Evolutionary conservation across 2,797 vertebrate species (phyloP), one percentile per base, ranked within the genome.

Genomic region (Liasis olivaceus): DNA sequence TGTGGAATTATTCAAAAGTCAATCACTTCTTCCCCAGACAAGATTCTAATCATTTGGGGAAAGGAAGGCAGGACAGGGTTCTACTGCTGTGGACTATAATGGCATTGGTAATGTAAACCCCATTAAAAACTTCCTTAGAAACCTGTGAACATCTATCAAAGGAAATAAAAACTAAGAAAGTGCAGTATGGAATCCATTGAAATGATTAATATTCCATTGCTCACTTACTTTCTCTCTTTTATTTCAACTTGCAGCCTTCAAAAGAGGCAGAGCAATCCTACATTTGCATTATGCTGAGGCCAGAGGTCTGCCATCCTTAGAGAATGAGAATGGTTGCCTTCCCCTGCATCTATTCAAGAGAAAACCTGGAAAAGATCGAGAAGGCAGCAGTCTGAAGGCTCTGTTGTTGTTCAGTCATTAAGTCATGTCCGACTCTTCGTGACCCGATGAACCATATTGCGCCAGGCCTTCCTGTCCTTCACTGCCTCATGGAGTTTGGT

Each of bases 121-220:
- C 42, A 87, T 93, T 92, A 93, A 95, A 72, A 94, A 24, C 5
- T 60, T 36, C 28, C 56, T 93, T 51, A 93, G 93, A 96, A 89
- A 51, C 62, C 22, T 5, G 90, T 62, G 22, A 64, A 72, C 92
- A 90, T 36, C 58, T 87, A n/a, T 90, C 94, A 94, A 64, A 92
- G 63, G 54, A 64, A 66, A 69, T 89, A 26, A 62, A 14, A 94
- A 84, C 93, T 94, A 94, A 95, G 94, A 88, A 89, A 90, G 92
- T 81, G 93, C 93, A 88, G 88, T 94, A 94, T 62, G 89, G 91
- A 95, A 92, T 92, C 94, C 90, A 22, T n/a, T 92, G 94, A 95
- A 96, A 94, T 96, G 87, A 91, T 88, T 96, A 89, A 96, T 95
- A 36, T 81, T 54, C 62, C 42, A 22, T 60, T 56, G n/a, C 17